Evolutionary conservation across 1,140 invertebrate species (phyloP), one percentile per base, ranked within the genome.

Genomic region (Himalopsyche phryganea): DNA sequence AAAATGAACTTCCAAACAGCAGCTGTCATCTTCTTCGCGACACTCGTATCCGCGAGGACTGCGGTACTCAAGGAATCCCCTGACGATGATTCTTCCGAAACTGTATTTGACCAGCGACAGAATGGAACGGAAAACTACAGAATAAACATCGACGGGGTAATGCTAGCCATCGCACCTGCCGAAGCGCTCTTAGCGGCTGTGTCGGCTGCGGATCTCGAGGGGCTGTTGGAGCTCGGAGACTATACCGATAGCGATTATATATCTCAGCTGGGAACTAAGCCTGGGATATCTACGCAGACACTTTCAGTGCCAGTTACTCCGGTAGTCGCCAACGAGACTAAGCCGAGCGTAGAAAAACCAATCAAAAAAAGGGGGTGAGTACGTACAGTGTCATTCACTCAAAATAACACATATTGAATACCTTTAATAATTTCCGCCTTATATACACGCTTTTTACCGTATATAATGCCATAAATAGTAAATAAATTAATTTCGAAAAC

Each of bases 111-210:
- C 70, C 85, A 87, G 66, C 68, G 85, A 19, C 86, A 88, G 68
- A 87, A 87, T 60, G 86, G 85, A 1, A 79, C 80, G 0, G 85
- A 86, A 60, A 88, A 88, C 71, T 82, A 82, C 54, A 70, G 84
- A 15, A 72, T 88, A 4, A 81, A 83, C 65, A 74, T 88, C 15
- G 82, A 85, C 56, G 85, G 83, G 7, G 70, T 88, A 2, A 76
- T 85, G 6, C 66, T 88, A 1, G 80, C 86, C 1, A 71, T 86
- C 1, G 82, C 83, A 0, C 84, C 85, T 0, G 79, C 80, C 0
- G 84, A 86, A 56, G 75, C 75, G 10, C 58, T 77, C 0, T 65
- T 75, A 4, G 66, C 68, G 1, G 71, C 71, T 0, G 67, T 69
- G 14, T 70, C 74, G 4, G 67, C 68, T 9, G 47, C 64, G 19